These are phyloP conservation scores for Linyphia triangularis DNA, from an alignment of 2,888 invertebrate species.

Conservation along the genomic window DNA sequence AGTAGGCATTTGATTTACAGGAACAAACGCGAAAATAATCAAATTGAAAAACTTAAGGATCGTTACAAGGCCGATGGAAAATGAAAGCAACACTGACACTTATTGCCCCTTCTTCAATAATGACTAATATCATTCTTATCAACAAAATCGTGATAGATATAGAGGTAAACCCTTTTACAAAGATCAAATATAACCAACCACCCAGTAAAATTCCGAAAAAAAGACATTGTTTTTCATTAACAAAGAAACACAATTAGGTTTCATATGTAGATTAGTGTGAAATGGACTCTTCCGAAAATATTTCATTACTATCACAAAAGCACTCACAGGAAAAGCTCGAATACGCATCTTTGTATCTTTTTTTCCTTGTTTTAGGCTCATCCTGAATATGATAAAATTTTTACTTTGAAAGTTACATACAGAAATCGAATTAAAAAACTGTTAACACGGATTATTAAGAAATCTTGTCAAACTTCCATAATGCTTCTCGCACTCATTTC, in stretches of 20 bases:
- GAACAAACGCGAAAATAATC: too few species aligned
- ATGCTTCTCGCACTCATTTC: conserved; percentile 54
- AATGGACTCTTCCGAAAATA: conserved; percentile 14
- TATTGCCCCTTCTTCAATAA: not conserved
- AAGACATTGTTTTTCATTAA: conserved; percentile 1
- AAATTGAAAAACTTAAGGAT: not conserved
- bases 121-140: not conserved
- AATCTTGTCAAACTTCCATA: conserved; percentile 67
- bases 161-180: not conserved
- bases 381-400: conserved; percentile 57
- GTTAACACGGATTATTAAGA: conserved; percentile 39
- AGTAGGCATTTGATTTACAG: too few species aligned
- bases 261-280: conserved; percentile 21
- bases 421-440: conserved; percentile 47
- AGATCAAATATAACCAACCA: not conserved
- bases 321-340: conserved; percentile 81
- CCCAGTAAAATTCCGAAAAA: not conserved
- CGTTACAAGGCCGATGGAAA: too few species aligned
- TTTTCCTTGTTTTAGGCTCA: conserved; percentile 77
- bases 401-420: conserved; percentile 51
- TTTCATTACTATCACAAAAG: conserved; percentile 24
- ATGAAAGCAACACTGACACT: not conserved
- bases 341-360: conserved; percentile 81
- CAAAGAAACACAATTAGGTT: conserved; percentile 18
- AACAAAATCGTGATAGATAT: not conserved